Base-by-base conservation (phyloP, 1,140 invertebrate species). In the Magallana gigas region DNA sequence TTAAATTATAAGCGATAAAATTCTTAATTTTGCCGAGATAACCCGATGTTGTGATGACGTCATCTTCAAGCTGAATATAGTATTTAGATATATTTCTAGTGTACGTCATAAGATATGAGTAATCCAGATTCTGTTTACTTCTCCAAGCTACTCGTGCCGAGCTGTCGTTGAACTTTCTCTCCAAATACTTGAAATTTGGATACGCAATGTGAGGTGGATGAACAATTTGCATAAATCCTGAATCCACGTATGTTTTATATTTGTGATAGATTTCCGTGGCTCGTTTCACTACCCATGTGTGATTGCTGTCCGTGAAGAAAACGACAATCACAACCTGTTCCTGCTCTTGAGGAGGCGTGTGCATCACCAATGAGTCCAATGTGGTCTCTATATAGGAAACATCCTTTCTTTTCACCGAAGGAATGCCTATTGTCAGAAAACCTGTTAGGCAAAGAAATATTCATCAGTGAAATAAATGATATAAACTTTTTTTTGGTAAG, bases 151-250 rank as follows among this genome's bases (percentile, higher is more conserved):
- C 97, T 11, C 98, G 95, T 92, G 98, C 97, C 85, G 96, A 95
- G 8, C 97, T 96, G 94, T 99, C 98, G 0, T 98, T 98, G 0
- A 98, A 95, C 0, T 97, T 98, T 48, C 96, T 95, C 57, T 96
- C 68, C 96, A 96, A 23, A 87, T 90, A 82, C 56, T 58, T 88
- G 86, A 98, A 96, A 93, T 98, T 96, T 0, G 98, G 98, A 95
- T 99, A 99, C 92, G 97, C 98, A 1, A 96, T 95, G 0, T 96
- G 90, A 0, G 97, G 96, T 0, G 98, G 98, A 9, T 98, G 96
- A 85, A 98, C 96, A 16, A 99, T 96, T 94, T 99, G 98, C 36
- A 99, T 96, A 9, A 98, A 95, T 48, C 98, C 98, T 85, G 92
- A 96, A 80, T 97, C 96, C 5, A 97, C 95, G 90, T 97, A 96